These are phyloP conservation scores for Cephalopholis sonnerati DNA, from an alignment of 2,113 vertebrate genomes.

Conservation along the genomic window DNA sequence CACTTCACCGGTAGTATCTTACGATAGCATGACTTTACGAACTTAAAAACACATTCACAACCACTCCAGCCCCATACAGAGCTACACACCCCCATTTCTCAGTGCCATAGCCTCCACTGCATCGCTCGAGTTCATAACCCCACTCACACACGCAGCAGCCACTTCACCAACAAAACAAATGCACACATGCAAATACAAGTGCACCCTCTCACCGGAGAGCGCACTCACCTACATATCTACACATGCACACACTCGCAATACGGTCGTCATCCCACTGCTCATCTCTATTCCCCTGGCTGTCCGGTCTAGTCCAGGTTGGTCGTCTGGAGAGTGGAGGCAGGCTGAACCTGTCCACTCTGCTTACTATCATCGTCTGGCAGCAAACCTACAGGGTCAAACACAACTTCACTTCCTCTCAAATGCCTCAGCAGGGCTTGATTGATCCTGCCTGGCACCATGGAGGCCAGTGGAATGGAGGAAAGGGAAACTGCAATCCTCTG, in stretches of 20 bases:
- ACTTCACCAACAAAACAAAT: conserved; percentile 39
- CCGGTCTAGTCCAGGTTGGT: conserved; percentile 71
- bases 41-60: conserved; percentile 36
- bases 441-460: conserved; percentile 67
- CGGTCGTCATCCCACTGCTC: conserved; percentile 59
- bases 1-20: conserved; percentile 16
- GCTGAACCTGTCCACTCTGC: conserved; percentile 75
- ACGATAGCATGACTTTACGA: conserved; percentile 1
- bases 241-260: background rate
- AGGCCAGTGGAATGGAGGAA: conserved; percentile 48
- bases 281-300: conserved; percentile 72
- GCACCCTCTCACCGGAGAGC: conserved; percentile 2
- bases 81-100: background rate
- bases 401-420: conserved; percentile 66
- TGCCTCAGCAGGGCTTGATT: conserved; percentile 66
- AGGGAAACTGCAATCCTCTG: conserved; percentile 55
- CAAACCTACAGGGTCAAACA: conserved; percentile 73
- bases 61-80: conserved; percentile 1
- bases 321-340: conserved; percentile 72
- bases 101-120: conserved; percentile 19
- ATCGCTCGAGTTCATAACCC: conserved; percentile 28
- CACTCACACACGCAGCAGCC: conserved; percentile 26
- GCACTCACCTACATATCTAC: conserved; percentile 7
- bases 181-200: conserved; percentile 37
- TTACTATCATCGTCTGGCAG: conserved; percentile 75